phyloP scores from a whole-genome alignment of 2,113 vertebrate genomes.

The Pitta sordida region DNA sequence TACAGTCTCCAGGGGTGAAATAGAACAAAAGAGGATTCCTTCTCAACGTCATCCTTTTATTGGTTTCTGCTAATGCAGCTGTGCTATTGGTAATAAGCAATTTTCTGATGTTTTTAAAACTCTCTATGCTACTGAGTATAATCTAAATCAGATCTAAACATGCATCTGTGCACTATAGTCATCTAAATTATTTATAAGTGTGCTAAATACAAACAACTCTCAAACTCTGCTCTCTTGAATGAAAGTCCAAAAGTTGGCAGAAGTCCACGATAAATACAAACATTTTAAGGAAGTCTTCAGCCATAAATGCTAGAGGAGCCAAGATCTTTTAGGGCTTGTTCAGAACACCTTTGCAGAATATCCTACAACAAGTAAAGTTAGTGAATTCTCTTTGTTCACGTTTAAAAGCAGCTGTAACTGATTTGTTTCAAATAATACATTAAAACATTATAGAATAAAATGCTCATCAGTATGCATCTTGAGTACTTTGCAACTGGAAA shows the following conservation, averaged over 20 bases:
- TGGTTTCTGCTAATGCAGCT: conserved; percentile 12
- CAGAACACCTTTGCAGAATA: background rate
- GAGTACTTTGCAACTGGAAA: background rate
- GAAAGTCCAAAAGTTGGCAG: conserved; percentile 6
- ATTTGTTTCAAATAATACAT: background rate
- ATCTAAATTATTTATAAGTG: conserved; percentile 32
- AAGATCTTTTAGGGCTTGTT: background rate
- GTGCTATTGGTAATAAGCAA: background rate
- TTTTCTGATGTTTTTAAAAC: conserved; percentile 6
- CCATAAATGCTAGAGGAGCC: background rate
- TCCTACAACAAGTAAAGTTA: background rate
- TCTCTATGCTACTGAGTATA: background rate
- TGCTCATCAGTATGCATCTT: background rate
- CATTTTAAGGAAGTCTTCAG: conserved; percentile 1
- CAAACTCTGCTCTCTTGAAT: background rate
- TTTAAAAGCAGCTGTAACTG: background rate
- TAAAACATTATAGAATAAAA: background rate
- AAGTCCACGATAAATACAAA: background rate
- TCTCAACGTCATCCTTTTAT: background rate
- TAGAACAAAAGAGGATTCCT: background rate
- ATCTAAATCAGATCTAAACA: conserved; percentile 35
- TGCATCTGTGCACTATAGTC: background rate
- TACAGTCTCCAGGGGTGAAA: background rate
- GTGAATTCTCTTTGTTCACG: background rate
- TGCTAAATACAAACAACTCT: conserved; percentile 30